Evolutionary conservation across 2,113 vertebrate species (phyloP), one percentile per base, ranked within the genome.

Genomic region (Archilochus colubris): DNA sequence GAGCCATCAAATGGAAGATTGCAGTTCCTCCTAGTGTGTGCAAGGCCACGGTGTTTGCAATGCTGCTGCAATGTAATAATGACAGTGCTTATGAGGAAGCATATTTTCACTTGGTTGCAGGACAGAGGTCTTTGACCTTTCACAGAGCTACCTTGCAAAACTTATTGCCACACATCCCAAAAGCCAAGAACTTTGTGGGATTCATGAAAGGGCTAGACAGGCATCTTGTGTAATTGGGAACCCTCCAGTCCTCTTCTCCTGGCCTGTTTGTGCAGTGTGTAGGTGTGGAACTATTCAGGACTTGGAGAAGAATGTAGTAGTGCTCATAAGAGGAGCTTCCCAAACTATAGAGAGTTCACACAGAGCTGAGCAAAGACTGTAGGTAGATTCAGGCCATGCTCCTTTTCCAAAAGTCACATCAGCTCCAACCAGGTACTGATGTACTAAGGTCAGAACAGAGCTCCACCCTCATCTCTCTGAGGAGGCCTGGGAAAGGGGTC

Each of bases 61-160:
- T 36, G 58, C 22, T 50, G 36, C 57, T 28, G n/a, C 62, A 72
- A 14, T 57, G 30, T 40, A 89, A 59, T 86, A 83, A 85, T 53
- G 33, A 14, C 28, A 36, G 10, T 5, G 0, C 87, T 94, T 78
- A 67, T 75, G 27, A 76, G 50, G 44, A 87, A n/a, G 30, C 54
- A 70, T 38, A 63, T 3, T 88, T 94, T 94, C 86, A 48, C 7
- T 76, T 30, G 30, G 40, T 54, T 85, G 68, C 55, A 63, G 72
- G 82, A 73, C 76, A 91, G 48, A 86, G 40, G 80, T 72, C 69
- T 96, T 84, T 79, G 82, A 87, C 91, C 83, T 92, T 87, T 92
- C 67, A 79, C 62, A 79, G 73, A 91, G 75, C 70, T 69, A 24
- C 30, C 74, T 92, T 96, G 83, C 89, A 90, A 93, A 89, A 95